Base-by-base conservation (phyloP, 2,888 invertebrate species). In the Myathropa florea region DNA sequence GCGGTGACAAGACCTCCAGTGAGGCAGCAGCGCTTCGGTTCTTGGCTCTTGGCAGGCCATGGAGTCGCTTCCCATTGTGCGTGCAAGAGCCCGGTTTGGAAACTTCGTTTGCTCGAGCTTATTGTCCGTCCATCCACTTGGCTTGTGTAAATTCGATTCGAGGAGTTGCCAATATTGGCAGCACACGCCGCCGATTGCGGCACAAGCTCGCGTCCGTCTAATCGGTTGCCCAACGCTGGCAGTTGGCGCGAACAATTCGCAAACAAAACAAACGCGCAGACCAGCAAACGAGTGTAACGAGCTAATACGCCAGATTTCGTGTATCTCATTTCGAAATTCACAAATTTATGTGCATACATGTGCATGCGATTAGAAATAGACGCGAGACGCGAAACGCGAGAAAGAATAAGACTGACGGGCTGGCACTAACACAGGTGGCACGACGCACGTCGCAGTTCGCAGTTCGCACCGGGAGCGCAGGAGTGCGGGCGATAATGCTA, bases 121-220 rank as follows among this genome's bases (percentile, higher is more conserved):
- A 77, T 85, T 77, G 81, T 78, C 72, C 60, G 55, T 64, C 57
- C 57, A 24, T 57, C 24, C 10, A 10, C 24, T 28, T 21, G 68
- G n/a, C 86, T 86, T 86, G 83, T 75, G 82, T 67, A 78, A 86
- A 78, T 70, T 39, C 55, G 64, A 82, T 71, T 83, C 73, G 60
- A 71, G 55, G 70, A 75, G 79, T 86, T 86, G 86, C 78, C 86
- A 86, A 86, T 86, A 86, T 86, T 86, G 75, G 82, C 83, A 65
- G 57, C 23, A 70, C 72, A 78, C 21, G 23, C 12, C 10, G 28
- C 28, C 61, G 28, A 61, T 61, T 21, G 18, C 30, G 30, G 33
- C 30, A 61, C 28, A 21, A 53, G 33, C 24, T 60, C 57, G 46
- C 36, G 23, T 59, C 59, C 30, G 14, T 67, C 76, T 81, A 71